These are phyloP conservation scores for Torymus texanus DNA, from an alignment of 2,888 invertebrate species.

Conservation along the genomic window DNA sequence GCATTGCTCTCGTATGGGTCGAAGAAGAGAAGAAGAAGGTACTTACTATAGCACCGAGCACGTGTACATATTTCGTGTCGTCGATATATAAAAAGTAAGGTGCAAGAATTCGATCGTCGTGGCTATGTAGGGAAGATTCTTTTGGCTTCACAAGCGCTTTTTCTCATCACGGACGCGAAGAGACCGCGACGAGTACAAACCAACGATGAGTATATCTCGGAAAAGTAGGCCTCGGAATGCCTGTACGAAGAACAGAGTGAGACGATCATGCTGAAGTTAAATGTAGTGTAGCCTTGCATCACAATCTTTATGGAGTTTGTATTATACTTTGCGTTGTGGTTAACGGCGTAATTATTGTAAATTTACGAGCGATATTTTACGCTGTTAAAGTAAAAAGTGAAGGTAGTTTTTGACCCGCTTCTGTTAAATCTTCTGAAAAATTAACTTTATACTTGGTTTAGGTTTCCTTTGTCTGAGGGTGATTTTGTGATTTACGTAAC, in stretches of 20 bases:
- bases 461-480: no score
- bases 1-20: not conserved
- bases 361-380: not conserved
- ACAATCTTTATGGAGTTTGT: slow-evolving; percentile 23
- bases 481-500: no score
- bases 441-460: no score
- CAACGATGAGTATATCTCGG: slow-evolving; percentile 40
- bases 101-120: no score
- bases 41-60: no score
- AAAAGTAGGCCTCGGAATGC: slow-evolving; percentile 44
- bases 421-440: no score
- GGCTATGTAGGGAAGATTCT: no score
- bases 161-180: not conserved
- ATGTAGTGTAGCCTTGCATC: slow-evolving; percentile 25
- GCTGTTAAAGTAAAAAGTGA: no score
- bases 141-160: not conserved
- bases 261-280: not conserved
- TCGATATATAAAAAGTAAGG: no score
- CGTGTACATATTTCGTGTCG: no score
- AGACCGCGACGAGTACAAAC: slow-evolving; percentile 33
- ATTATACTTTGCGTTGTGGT: slow-evolving; percentile 14
- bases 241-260: not conserved
- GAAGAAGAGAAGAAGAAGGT: no score
- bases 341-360: slow-evolving; percentile 5
- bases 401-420: no score